phyloP scores from a whole-genome alignment of 2,797 vertebrate genomes.

The Gadopsis bispinosus region DNA sequence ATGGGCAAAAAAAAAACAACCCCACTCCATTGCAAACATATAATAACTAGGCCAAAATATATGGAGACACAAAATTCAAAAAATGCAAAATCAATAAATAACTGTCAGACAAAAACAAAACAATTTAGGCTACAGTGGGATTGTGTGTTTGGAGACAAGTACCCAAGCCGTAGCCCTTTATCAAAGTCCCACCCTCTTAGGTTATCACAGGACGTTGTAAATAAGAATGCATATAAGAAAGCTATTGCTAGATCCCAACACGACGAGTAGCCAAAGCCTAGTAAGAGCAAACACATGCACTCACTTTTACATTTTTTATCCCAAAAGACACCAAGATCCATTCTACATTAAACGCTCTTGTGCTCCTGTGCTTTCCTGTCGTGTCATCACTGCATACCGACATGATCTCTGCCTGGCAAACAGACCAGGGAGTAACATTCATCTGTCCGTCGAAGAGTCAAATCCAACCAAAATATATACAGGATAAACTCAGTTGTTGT shows the following conservation, averaged over 20 bases:
- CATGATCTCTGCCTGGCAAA: constrained; percentile 25
- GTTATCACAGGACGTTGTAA: constrained; percentile 38
- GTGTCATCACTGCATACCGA: constrained; percentile 11
- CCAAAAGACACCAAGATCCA: constrained; percentile 3
- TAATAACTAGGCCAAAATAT: constrained; percentile 45
- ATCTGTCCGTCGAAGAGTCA: constrained; percentile 46
- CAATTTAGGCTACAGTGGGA: constrained; percentile 28
- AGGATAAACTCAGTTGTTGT: constrained; percentile 52
- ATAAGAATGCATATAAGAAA: constrained; percentile 43
- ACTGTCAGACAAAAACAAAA: constrained; percentile 45
- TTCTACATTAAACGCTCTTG: constrained; percentile 17
- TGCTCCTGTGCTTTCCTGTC: constrained; percentile 21
- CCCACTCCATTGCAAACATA: constrained; percentile 63
- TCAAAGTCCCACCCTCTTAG: constrained; percentile 29
- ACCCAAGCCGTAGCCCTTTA: constrained; percentile 67
- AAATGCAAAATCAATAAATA: constrained; percentile 51
- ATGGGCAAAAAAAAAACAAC: constrained; percentile 6
- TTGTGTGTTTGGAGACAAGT: constrained; percentile 26
- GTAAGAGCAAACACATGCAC: constrained; percentile 63
- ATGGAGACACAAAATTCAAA: constrained; percentile 41
- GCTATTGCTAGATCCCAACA: constrained; percentile 59
- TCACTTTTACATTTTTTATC: constrained; percentile 7
- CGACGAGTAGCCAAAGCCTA: constrained; percentile 44
- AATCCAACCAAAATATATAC: constrained; percentile 21
- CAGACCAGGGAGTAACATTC: constrained; percentile 50